Conservation (phyloP, 2,797 vertebrate genomes). For the Takifugu rubripes region DNA sequence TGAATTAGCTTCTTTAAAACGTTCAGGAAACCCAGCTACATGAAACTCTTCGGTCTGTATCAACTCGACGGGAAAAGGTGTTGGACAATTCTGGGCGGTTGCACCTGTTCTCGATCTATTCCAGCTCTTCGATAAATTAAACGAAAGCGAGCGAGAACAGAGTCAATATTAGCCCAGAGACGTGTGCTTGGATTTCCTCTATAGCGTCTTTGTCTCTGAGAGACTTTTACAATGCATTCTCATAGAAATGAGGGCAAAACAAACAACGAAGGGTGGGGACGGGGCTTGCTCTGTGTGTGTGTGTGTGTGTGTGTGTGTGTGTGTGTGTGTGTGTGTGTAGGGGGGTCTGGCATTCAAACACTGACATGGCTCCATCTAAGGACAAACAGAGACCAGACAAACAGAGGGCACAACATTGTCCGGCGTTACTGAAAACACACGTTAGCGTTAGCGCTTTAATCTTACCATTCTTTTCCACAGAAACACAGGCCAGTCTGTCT, state of each 20-base stretch:
- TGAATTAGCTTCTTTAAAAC: background rate
- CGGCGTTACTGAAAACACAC: constrained; percentile 3
- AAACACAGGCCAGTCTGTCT: too few relatives aligned
- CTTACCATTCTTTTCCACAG: too few relatives aligned
- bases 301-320: too few relatives aligned
- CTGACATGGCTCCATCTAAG: constrained; percentile 47
- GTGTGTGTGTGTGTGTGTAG: background rate
- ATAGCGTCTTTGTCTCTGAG: constrained; percentile 54
- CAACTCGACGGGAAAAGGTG: background rate
- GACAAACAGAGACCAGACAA: constrained; percentile 63
- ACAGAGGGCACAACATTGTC: constrained; percentile 41
- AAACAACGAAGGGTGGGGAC: constrained; percentile 67
- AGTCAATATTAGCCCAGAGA: constrained; percentile 57
- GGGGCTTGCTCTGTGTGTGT: constrained; percentile 40
- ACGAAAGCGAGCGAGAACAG: constrained; percentile 18
- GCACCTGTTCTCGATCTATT: constrained; percentile 31
- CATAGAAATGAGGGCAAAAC: constrained; percentile 73
- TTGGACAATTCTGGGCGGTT: constrained; percentile 1
- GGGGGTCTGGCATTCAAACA: constrained; percentile 64
- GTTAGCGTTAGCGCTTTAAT: fast-evolving
- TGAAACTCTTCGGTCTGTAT: background rate
- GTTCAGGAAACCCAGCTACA: background rate
- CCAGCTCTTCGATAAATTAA: constrained; percentile 12
- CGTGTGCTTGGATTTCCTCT: constrained; percentile 56
- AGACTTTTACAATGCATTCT: constrained; percentile 53